These are phyloP conservation scores for Drosophila orena DNA, from an alignment of 1,140 invertebrate species.

Conservation along the genomic window DNA sequence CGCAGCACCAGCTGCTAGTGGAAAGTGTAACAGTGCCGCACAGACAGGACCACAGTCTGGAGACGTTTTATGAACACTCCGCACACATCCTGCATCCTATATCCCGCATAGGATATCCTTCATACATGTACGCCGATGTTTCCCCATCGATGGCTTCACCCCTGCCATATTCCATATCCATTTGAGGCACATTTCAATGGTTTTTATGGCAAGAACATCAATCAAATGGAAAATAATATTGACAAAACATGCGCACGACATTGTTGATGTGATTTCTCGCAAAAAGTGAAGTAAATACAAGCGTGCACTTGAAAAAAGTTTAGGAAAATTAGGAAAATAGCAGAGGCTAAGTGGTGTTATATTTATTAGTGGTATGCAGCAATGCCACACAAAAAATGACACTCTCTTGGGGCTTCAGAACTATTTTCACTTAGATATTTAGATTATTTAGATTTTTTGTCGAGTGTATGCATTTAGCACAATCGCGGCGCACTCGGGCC, in stretches of 20 bases:
- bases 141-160: slow-evolving; percentile 18
- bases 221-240: slow-evolving; percentile 82
- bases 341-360: too few species aligned
- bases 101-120: slow-evolving; percentile 4
- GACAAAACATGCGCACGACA: slow-evolving; percentile 74
- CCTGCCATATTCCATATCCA: slow-evolving; percentile 59
- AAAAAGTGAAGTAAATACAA: slow-evolving; percentile 48
- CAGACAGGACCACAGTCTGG: slow-evolving; percentile 41
- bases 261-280: slow-evolving; percentile 54
- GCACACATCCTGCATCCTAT: neutral
- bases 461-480: slow-evolving; percentile 36
- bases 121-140: neutral
- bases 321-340: neutral
- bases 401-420: too few species aligned
- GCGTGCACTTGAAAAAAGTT: slow-evolving; percentile 4
- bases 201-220: slow-evolving; percentile 80
- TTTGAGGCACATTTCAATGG: slow-evolving; percentile 80
- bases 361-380: too few species aligned
- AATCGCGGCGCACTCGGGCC: neutral
- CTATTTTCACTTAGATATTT: too few species aligned
- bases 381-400: too few species aligned
- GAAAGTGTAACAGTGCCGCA: slow-evolving; percentile 43
- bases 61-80: slow-evolving; percentile 59
- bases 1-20: slow-evolving; percentile 48
- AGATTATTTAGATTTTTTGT: too few species aligned